These are phyloP conservation scores for Diglossa brunneiventris DNA, from an alignment of 2,113 vertebrate species.

Conservation along the genomic window DNA sequence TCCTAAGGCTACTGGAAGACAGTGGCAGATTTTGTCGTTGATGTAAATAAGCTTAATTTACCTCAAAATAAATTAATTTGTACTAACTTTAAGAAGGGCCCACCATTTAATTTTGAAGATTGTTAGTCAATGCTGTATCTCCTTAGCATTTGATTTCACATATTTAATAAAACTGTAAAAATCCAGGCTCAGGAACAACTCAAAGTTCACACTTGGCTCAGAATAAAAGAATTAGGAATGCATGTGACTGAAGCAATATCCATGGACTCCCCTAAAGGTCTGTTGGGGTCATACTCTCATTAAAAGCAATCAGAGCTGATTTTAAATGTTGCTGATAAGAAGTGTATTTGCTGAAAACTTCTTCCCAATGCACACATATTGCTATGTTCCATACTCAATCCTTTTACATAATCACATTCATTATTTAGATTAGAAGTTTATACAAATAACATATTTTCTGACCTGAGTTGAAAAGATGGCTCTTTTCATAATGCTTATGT, in stretches of 20 bases:
- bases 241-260: background rate
- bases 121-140: background rate
- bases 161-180: background rate
- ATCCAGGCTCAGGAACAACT: background rate
- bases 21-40: background rate
- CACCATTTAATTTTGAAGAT: background rate
- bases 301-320: background rate
- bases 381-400: background rate
- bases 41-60: background rate
- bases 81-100: background rate
- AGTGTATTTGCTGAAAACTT: background rate
- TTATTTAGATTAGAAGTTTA: background rate
- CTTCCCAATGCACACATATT: background rate
- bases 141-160: background rate
- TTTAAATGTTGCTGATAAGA: background rate
- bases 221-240: background rate
- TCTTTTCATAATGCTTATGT: conserved; percentile 95
- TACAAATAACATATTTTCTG: background rate
- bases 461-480: conserved; percentile 98
- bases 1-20: background rate
- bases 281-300: background rate
- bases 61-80: background rate
- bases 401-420: background rate
- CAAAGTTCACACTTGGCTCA: background rate
- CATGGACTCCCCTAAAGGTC: background rate